These are phyloP conservation scores for Selenia dentaria DNA, from an alignment of 2,888 invertebrate species.

Conservation along the genomic window DNA sequence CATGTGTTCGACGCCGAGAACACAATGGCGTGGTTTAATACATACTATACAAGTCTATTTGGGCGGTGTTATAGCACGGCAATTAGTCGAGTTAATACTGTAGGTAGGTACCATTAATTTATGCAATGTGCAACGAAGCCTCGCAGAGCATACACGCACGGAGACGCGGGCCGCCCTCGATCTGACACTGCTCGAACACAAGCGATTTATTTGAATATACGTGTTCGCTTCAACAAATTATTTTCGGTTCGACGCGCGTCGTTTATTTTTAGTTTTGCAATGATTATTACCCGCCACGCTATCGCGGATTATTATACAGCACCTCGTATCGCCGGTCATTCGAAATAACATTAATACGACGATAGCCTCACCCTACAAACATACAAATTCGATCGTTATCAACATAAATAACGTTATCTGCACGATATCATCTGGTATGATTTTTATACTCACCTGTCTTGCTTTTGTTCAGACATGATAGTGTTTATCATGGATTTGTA, in stretches of 20 bases:
- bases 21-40: conserved; percentile 53
- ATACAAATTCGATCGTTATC: conserved; percentile 50
- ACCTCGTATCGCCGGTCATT: conserved; percentile 49
- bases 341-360: conserved; percentile 51
- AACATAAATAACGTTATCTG: conserved; percentile 45
- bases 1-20: conserved; percentile 44
- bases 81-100: conserved; percentile 66
- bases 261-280: conserved; percentile 61
- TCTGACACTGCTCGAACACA: conserved; percentile 27
- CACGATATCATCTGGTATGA: conserved; percentile 47
- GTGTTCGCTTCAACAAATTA: conserved; percentile 58
- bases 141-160: conserved; percentile 25
- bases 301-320: conserved; percentile 50
- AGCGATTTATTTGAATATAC: conserved; percentile 52
- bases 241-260: conserved; percentile 51
- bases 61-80: conserved; percentile 53
- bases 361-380: conserved; percentile 43
- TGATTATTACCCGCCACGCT: conserved; percentile 45
- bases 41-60: conserved; percentile 58
- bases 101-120: conserved; percentile 53
- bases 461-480: conserved; percentile 55
- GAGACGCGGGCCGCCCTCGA: neutral
- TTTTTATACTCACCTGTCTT: conserved; percentile 57
- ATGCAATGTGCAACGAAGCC: conserved; percentile 50
- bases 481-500: conserved; percentile 63